Evolutionary conservation across 2,113 vertebrate genomes (phyloP).

Genomic region (Montifringilla adamsi): DNA sequence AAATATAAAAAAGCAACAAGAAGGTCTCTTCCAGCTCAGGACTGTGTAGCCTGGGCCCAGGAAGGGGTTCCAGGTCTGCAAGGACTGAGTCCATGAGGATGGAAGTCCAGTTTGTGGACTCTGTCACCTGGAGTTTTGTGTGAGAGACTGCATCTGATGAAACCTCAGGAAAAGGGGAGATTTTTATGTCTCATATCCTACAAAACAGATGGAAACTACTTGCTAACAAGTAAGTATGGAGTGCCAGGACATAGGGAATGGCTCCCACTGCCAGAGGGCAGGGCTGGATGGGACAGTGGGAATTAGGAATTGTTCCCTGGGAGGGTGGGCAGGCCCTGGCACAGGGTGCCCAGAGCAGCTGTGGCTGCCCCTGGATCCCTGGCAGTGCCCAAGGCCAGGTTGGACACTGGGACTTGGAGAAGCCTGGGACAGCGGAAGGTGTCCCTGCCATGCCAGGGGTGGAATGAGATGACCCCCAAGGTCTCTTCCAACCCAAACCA

Average conservation of each 20-base stretch:
- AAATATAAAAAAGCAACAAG: background rate
- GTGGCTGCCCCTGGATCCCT: background rate
- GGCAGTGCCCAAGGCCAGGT: background rate
- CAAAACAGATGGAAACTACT: background rate
- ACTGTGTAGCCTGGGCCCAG: background rate
- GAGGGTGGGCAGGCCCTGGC: background rate
- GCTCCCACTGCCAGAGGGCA: background rate
- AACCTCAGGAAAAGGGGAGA: background rate
- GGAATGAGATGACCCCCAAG: background rate
- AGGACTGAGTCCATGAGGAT: background rate
- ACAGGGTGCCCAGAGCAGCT: background rate
- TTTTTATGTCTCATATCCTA: background rate
- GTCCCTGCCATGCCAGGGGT: background rate
- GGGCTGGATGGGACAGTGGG: rapidly evolving
- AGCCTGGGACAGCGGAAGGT: background rate
- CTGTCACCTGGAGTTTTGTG: background rate
- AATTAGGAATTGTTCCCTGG: background rate
- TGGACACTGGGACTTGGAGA: background rate
- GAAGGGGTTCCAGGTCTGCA: background rate
- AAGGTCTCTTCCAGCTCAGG: background rate
- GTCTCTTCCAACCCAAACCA: background rate
- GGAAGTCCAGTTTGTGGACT: background rate
- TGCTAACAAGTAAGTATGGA: background rate
- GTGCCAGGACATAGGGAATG: background rate
- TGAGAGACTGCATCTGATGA: background rate